Evolutionary conservation across 2,113 vertebrate species (phyloP).

Genomic region (Lipotes vexillifer): DNA sequence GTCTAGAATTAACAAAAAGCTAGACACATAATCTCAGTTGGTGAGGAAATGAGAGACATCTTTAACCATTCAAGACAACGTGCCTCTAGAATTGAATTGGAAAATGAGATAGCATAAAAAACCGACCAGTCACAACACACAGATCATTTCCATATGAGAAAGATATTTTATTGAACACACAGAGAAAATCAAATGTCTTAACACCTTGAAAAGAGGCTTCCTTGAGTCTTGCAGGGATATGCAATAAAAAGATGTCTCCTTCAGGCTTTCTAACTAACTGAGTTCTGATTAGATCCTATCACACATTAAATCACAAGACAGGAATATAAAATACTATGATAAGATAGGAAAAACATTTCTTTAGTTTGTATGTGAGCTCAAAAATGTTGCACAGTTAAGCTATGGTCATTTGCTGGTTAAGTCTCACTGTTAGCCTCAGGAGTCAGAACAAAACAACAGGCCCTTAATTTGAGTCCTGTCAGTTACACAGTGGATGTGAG

Average conservation of each 20-base stretch:
- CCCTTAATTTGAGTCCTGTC: constrained; percentile 35
- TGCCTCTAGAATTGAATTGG: neutral
- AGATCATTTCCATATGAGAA: neutral
- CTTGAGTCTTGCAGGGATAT: neutral
- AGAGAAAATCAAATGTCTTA: neutral
- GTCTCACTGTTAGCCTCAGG: neutral
- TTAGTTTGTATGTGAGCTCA: neutral
- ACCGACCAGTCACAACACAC: neutral
- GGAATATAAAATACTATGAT: neutral
- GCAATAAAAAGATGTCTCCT: neutral
- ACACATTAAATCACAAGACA: neutral
- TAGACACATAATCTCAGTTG: neutral
- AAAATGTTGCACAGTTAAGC: neutral
- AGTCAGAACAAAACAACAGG: constrained; percentile 15
- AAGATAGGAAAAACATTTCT: neutral
- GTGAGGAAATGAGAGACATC: constrained; percentile 17
- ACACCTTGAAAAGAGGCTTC: neutral
- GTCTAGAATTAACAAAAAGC: constrained; percentile 1
- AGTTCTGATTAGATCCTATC: neutral
- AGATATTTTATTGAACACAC: neutral
- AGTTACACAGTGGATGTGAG: constrained; percentile 38
- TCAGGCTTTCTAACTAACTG: neutral
- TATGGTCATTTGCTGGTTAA: neutral
- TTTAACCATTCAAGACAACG: neutral
- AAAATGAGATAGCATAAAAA: constrained; percentile 9